Evolutionary conservation across 2,888 invertebrate species (phyloP).

Genomic region (Holacanthella duospinosa): DNA sequence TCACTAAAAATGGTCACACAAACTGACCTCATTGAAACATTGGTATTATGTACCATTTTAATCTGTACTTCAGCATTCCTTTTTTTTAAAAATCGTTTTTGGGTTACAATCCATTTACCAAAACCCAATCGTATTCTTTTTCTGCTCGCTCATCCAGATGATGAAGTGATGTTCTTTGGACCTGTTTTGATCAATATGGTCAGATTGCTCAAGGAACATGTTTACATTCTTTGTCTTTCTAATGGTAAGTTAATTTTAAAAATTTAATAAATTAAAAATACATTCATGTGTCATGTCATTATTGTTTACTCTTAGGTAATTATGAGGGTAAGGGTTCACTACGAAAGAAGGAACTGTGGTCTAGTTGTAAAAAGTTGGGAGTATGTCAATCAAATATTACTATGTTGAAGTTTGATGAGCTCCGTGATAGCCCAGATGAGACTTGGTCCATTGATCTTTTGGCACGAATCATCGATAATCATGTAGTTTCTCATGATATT

Average conservation of each 20-base stretch:
- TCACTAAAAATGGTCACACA: no score
- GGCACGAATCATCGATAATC: slow-evolving; percentile 48
- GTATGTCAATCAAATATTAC: slow-evolving; percentile 66
- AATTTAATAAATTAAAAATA: slow-evolving; percentile 10
- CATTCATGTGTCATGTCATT: slow-evolving; percentile 1
- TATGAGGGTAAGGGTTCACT: slow-evolving; percentile 52
- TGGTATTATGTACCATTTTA: no score
- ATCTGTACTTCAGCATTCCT: no score
- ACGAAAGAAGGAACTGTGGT: slow-evolving; percentile 69
- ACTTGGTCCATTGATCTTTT: slow-evolving; percentile 59
- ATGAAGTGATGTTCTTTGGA: slow-evolving; percentile 98
- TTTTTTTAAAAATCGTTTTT: neutral
- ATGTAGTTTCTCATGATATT: slow-evolving; percentile 62
- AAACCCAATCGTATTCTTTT: neutral
- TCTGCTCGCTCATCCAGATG: slow-evolving; percentile 58
- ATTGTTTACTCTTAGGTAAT: slow-evolving; percentile 47
- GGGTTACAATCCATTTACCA: neutral
- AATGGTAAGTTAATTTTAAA: slow-evolving; percentile 52
- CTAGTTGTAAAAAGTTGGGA: slow-evolving; percentile 67
- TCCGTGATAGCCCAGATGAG: slow-evolving; percentile 65
- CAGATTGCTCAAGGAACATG: slow-evolving; percentile 53
- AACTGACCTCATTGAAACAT: no score
- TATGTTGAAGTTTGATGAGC: slow-evolving; percentile 45
- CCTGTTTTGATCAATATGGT: slow-evolving; percentile 66
- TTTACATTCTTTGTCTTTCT: slow-evolving; percentile 75